phyloP scores from a whole-genome alignment of 1,140 invertebrate species.

The Zaprionus tsacasi region DNA sequence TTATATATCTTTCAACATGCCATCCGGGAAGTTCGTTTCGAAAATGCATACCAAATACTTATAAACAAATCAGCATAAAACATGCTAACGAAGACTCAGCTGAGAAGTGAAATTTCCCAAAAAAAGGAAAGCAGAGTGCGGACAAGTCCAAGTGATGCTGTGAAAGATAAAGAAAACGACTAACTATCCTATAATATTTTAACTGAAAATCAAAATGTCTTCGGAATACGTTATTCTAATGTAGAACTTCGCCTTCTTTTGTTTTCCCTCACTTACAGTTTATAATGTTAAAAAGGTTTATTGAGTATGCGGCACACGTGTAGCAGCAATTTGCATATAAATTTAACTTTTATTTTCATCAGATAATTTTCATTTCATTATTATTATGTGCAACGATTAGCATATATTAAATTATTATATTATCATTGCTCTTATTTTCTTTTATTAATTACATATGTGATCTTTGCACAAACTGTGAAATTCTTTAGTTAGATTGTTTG shows the following conservation, averaged over 20 bases:
- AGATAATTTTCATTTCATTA: background rate
- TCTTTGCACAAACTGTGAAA: background rate
- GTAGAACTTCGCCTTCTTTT: no score
- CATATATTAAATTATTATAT: background rate
- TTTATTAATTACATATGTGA: background rate
- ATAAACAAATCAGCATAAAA: conserved; percentile 83
- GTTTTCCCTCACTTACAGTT: no score
- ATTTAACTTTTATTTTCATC: background rate
- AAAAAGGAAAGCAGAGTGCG: background rate
- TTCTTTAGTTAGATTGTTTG: background rate
- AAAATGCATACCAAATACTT: conserved; percentile 71
- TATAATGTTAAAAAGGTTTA: background rate
- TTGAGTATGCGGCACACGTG: background rate
- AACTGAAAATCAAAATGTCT: background rate
- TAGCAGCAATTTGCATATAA: conserved; percentile 3
- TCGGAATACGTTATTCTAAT: no score
- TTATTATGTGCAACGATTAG: background rate
- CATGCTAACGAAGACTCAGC: conserved; percentile 44
- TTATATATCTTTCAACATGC: conserved; percentile 82
- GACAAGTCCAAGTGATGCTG: conserved; percentile 14
- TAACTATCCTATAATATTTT: background rate
- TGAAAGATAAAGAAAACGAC: background rate
- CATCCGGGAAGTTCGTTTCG: conserved; percentile 81
- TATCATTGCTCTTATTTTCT: background rate
- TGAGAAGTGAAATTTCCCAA: conserved; percentile 41